Conservation (phyloP, 1,140 invertebrate species). For the Rhyacophila brunnea region DNA sequence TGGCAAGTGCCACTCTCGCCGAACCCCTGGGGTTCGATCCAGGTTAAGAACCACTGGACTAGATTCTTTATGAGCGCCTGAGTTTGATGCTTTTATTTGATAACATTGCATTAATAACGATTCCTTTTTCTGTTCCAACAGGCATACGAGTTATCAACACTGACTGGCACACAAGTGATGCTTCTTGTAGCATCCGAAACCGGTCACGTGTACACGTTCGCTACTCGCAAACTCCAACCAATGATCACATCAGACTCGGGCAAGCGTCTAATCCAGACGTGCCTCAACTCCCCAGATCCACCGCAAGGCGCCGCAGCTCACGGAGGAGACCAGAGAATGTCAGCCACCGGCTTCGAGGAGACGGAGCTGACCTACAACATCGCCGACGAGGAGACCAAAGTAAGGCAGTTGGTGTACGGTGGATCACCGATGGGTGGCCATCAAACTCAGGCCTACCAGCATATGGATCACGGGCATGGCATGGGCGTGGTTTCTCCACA, state of each 20-base stretch:
- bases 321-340: slow-evolving; percentile 89
- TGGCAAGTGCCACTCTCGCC: too few relatives aligned
- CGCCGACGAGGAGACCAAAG: slow-evolving; percentile 91
- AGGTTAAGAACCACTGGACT: too few relatives aligned
- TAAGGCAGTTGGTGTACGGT: slow-evolving; percentile 88
- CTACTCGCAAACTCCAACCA: slow-evolving; percentile 96
- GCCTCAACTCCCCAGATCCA: slow-evolving; percentile 95
- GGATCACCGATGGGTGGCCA: slow-evolving; percentile 60
- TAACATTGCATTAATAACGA: too few relatives aligned
- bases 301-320: slow-evolving; percentile 73
- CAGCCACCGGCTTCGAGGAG: slow-evolving; percentile 97
- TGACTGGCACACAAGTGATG: slow-evolving; percentile 99
- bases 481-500: slow-evolving; percentile 58
- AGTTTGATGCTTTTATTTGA: too few relatives aligned
- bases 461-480: slow-evolving; percentile 58
- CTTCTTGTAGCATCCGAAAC: slow-evolving; percentile 93
- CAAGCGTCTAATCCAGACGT: slow-evolving; percentile 97
- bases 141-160: slow-evolving; percentile 98
- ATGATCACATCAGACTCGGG: slow-evolving; percentile 99
- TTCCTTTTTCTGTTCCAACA: slow-evolving; percentile 46
- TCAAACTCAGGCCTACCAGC: slow-evolving; percentile 61
- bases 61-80: too few relatives aligned
- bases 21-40: too few relatives aligned
- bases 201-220: slow-evolving; percentile 99
- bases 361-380: slow-evolving; percentile 97